phyloP scores from a whole-genome alignment of 2,113 vertebrate species.

The Pionites leucogaster region DNA sequence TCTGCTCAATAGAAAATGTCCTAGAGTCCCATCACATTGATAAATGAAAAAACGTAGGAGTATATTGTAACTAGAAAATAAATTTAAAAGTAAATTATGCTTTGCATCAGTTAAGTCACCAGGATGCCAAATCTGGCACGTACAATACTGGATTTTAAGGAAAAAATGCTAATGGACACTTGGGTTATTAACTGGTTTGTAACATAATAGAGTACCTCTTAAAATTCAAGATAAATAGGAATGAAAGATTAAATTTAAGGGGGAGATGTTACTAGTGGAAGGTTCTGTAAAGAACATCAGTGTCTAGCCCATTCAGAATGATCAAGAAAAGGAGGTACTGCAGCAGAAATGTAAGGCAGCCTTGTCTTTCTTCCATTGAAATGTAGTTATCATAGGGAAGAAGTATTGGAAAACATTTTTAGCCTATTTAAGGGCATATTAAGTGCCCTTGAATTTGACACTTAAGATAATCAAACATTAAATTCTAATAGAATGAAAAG shows the following conservation, averaged over 20 bases:
- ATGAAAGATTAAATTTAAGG: background rate
- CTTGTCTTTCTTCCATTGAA: background rate
- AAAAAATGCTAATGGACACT: background rate
- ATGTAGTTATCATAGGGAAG: background rate
- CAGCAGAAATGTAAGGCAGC: background rate
- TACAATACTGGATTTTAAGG: background rate
- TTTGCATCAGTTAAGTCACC: background rate
- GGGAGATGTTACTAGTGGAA: background rate
- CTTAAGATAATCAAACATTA: background rate
- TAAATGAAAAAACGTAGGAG: background rate
- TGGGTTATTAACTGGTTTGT: background rate
- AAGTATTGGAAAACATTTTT: background rate
- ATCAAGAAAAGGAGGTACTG: background rate
- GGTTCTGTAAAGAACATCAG: background rate
- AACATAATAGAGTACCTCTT: background rate
- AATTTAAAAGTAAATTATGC: background rate
- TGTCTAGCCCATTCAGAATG: background rate
- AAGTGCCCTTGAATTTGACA: background rate
- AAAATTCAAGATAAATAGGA: background rate
- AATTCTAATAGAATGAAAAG: background rate
- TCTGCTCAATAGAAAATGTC: background rate
- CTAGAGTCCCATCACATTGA: background rate
- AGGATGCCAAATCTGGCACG: background rate
- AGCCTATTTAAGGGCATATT: background rate
- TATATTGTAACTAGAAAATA: background rate